Evolutionary conservation across 2,797 vertebrate genomes (phyloP), one percentile per base, ranked within the genome.

Genomic region (Galaxias olidus): DNA sequence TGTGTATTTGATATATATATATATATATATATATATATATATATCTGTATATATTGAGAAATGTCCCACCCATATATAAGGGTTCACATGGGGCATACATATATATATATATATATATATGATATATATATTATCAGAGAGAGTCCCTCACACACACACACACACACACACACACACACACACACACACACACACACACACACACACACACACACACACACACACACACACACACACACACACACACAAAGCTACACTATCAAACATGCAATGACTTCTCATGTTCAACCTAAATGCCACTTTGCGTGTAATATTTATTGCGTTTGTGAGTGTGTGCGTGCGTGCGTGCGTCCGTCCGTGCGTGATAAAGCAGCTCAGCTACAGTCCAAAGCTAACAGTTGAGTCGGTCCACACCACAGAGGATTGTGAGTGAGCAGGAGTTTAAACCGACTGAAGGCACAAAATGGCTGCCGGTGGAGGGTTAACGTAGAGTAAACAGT

Each of bases 1-100:
- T 69, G 56, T 90, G 88, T 90, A n/a, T 90, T 88, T 90, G 88
- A 90, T 90, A 74, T 82, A n/a, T n/a, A n/a, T n/a, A n/a, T n/a
- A n/a, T n/a, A n/a, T n/a, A n/a, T n/a, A n/a, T n/a, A n/a, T n/a
- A n/a, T n/a, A n/a, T n/a, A n/a, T n/a, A n/a, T n/a, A n/a, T n/a
- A n/a, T n/a, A n/a, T n/a, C n/a, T n/a, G n/a, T n/a, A n/a, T n/a
- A n/a, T n/a, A n/a, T 63, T 70, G 60, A 74, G 60, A 64, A 70
- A 81, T 72, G 79, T 62, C 80, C 72, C 67, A 89, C 82, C 85
- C 81, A 86, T 81, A 86, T 81, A 82, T 87, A 87, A 81, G 81
- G 72, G 71, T 78, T 83, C 86, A 86, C 73, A n/a, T 12, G 65
- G 75, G 71, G 87, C 89, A 72, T 85, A 89, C 88, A 89, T 47